Percentiles rank a stretch among this genome's conserved stretches.
Evolutionary conservation across 1,140 invertebrate genomes (phyloP).

Genomic region (Steinernema feltiae): DNA sequence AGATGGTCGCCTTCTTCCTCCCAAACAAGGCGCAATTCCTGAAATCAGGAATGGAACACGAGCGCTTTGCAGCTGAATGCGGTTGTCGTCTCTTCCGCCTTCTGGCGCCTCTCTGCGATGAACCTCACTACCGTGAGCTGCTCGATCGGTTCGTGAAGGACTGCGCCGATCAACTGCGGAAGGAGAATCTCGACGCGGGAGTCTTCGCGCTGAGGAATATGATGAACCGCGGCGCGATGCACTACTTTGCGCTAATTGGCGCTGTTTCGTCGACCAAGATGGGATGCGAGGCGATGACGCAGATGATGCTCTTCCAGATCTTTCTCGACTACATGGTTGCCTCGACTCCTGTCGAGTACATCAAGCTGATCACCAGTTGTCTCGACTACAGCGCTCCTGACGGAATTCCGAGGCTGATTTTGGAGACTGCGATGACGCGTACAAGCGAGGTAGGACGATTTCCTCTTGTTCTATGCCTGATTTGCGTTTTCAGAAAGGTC

Average conservation of each 20-base stretch:
- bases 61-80: constrained; percentile 15
- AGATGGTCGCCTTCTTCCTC: constrained; percentile 27
- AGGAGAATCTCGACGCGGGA: neutral
- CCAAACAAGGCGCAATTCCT: constrained; percentile 16
- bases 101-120: constrained; percentile 25
- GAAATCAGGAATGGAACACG: neutral
- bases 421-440: constrained; percentile 30
- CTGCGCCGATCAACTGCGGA: neutral
- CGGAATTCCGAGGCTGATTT: constrained; percentile 14
- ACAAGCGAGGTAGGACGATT: constrained; percentile 23
- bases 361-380: constrained; percentile 30
- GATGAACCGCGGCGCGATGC: neutral
- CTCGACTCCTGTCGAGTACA: constrained; percentile 25
- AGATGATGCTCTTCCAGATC: constrained; percentile 1
- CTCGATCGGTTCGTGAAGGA: constrained; percentile 21
- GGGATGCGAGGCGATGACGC: neutral
- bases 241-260: neutral
- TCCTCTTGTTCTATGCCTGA: constrained; percentile 12
- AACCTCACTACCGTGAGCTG: constrained; percentile 32
- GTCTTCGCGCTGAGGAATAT: neutral
- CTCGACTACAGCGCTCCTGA: constrained; percentile 24
- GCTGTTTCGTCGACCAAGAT: neutral
- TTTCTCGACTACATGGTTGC: constrained; percentile 26
- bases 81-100: constrained; percentile 17
- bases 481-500: constrained; percentile 23